Percentiles rank a stretch among this genome's conserved stretches.
These are phyloP conservation scores for Bagarius yarrelli DNA, from an alignment of 2,113 vertebrate genomes.

Conservation along the genomic window DNA sequence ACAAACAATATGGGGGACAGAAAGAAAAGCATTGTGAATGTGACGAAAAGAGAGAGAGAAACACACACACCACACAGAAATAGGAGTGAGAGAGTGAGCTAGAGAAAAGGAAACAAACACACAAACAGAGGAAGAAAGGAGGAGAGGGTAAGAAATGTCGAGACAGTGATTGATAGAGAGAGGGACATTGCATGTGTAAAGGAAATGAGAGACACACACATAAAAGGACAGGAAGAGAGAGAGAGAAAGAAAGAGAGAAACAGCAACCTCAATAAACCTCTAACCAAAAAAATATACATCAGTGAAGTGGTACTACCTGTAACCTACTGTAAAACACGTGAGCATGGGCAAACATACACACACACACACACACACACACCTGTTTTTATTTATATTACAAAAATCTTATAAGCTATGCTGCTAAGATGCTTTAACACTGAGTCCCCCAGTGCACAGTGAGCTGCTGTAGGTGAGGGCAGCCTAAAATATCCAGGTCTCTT, in stretches of 20 bases:
- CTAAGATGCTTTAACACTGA: not conserved
- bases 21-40: too few species aligned
- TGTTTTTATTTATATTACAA: not conserved
- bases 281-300: not conserved
- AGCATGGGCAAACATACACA: not conserved
- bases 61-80: too few species aligned
- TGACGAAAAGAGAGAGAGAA: too few species aligned
- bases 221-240: not conserved
- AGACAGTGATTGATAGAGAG: not conserved
- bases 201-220: not conserved
- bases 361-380: not conserved
- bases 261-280: not conserved
- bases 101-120: too few species aligned
- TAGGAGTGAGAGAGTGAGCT: too few species aligned
- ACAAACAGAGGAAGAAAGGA: too few species aligned
- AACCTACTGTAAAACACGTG: not conserved
- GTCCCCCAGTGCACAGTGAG: conserved; percentile 1
- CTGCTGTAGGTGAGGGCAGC: not conserved
- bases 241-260: not conserved
- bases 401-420: not conserved
- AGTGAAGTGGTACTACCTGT: not conserved
- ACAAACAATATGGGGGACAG: too few species aligned
- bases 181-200: not conserved
- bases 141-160: too few species aligned
- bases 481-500: conserved; percentile 35